A percentile compares a stretch with the other conserved stretches of the same genome.
Evolutionary conservation across 1,140 invertebrate genomes (phyloP).

Genomic region (Theocolax elegans): DNA sequence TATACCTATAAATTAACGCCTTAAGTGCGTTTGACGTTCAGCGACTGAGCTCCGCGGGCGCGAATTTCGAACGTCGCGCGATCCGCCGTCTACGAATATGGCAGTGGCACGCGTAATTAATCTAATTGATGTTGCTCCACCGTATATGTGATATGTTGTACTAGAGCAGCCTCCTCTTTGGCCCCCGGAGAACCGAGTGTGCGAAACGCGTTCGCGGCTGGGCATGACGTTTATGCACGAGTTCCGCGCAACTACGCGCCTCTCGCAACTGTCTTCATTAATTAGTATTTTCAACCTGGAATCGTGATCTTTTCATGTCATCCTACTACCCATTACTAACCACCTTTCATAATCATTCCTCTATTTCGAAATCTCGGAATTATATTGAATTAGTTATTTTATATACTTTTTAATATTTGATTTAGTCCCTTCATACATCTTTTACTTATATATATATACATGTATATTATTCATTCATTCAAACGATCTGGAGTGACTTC

Average conservation of each 20-base stretch:
- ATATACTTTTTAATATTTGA: too few relatives aligned
- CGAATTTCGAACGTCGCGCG: constrained; percentile 40
- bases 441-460: too few relatives aligned
- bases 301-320: not conserved
- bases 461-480: too few relatives aligned
- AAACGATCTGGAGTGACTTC: too few relatives aligned
- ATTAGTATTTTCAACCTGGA: constrained; percentile 17
- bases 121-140: constrained; percentile 49
- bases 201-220: constrained; percentile 45
- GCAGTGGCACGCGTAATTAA: constrained; percentile 51
- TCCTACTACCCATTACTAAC: too few relatives aligned
- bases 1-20: constrained; percentile 40
- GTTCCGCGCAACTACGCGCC: constrained; percentile 29
- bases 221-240: constrained; percentile 50
- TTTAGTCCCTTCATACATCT: too few relatives aligned
- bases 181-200: not conserved
- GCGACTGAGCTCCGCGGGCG: constrained; percentile 27
- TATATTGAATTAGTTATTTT: too few relatives aligned
- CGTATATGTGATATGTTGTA: not conserved
- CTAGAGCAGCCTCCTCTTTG: too few relatives aligned
- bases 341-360: too few relatives aligned
- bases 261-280: constrained; percentile 52
- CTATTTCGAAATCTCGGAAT: too few relatives aligned
- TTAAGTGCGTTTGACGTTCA: constrained; percentile 51
- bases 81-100: constrained; percentile 43